A percentile compares a stretch with the other conserved stretches of the same genome.
phyloP scores from a whole-genome alignment of 2,113 vertebrate genomes.

The Tautogolabrus adspersus region DNA sequence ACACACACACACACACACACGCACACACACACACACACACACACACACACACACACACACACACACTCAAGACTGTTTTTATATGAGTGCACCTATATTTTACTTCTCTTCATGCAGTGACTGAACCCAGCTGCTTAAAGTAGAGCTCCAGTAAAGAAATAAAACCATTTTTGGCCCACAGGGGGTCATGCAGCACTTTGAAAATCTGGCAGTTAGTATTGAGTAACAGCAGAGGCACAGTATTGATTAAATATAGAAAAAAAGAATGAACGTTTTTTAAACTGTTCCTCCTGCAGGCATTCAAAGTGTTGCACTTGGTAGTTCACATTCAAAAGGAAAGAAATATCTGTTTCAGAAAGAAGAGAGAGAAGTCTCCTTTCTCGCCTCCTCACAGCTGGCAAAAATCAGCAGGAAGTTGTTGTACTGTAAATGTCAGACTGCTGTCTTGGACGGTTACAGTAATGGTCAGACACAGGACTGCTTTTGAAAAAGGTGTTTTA shows the following conservation, averaged over 20 bases:
- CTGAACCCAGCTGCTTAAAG: not conserved
- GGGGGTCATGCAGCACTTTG: not conserved
- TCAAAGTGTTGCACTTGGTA: not conserved
- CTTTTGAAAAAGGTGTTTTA: not conserved
- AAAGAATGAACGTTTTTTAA: not conserved
- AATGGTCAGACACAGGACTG: not conserved
- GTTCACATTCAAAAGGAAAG: not conserved
- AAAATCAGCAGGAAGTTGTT: not conserved
- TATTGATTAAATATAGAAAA: not conserved
- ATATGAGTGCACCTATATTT: not conserved
- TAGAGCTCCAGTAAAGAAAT: not conserved
- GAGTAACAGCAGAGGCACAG: not conserved
- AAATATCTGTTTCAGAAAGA: not conserved
- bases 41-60: slow-evolving; percentile 54
- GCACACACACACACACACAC: slow-evolving; percentile 42
- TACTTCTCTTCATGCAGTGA: not conserved
- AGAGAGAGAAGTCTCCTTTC: not conserved
- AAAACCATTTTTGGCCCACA: not conserved
- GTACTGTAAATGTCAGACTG: not conserved
- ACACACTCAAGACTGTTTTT: slow-evolving; percentile 25
- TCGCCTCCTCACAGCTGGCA: not conserved
- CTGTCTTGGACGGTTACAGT: not conserved
- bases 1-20: slow-evolving; percentile 14
- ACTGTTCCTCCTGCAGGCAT: not conserved
- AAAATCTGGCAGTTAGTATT: not conserved